Conservation (phyloP, 2,797 vertebrate species). For the Melopsittacus undulatus region DNA sequence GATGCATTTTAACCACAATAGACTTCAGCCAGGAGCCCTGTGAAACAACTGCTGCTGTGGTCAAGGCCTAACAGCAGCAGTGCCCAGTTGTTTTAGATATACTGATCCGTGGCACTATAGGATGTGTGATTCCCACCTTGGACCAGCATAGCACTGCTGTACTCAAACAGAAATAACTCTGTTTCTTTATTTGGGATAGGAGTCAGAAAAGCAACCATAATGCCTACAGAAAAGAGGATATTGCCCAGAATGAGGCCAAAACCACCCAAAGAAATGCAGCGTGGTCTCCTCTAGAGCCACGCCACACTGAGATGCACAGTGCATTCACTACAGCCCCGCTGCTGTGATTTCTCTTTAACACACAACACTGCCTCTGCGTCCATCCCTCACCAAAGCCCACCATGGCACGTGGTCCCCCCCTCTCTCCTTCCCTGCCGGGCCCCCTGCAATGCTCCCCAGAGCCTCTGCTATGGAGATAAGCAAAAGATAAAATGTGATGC, state of each 20-base stretch:
- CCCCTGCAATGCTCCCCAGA: neutral
- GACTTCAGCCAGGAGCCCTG: conserved; percentile 47
- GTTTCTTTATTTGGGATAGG: too few species aligned
- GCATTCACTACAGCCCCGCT: accelerated
- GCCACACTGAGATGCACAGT: accelerated
- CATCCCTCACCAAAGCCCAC: neutral
- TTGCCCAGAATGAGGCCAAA: neutral
- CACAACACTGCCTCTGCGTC: accelerated
- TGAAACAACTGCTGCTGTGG: conserved; percentile 34
- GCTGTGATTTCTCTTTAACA: neutral
- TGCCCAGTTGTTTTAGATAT: conserved; percentile 17
- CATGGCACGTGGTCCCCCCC: accelerated
- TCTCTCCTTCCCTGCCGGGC: neutral
- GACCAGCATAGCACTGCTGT: neutral
- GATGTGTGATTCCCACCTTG: neutral
- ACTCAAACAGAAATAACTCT: neutral
- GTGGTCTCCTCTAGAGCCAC: neutral
- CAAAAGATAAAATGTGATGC: neutral
- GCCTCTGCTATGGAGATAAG: neutral
- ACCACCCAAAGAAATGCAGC: accelerated
- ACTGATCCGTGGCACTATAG: neutral
- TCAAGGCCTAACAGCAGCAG: conserved; percentile 18
- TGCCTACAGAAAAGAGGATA: too few species aligned
- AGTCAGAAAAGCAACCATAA: neutral
- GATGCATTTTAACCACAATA: conserved; percentile 73